These are phyloP conservation scores for Halocynthia aurantium DNA, from an alignment of 23 tunicate species.

Conservation along the genomic window DNA sequence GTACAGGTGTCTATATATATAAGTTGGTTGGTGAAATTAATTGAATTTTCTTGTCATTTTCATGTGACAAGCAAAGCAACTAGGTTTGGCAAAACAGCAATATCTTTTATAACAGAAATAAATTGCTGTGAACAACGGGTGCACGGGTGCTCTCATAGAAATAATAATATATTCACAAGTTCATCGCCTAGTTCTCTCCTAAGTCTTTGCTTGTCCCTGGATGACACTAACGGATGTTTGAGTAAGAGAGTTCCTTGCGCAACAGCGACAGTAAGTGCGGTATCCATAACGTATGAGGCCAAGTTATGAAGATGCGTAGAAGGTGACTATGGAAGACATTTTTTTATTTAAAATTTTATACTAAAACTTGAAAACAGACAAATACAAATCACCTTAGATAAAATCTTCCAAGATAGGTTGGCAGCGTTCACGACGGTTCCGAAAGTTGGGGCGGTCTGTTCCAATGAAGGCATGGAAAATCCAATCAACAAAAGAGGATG, in stretches of 20 bases:
- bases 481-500: constrained; percentile 51
- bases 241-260: constrained; percentile 70
- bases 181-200: constrained; percentile 77
- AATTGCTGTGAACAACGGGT: neutral
- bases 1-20: no score
- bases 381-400: constrained; percentile 10
- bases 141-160: neutral
- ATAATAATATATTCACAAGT: constrained; percentile 28
- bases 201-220: constrained; percentile 67
- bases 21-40: no score
- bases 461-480: constrained; percentile 63
- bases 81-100: no score
- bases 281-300: constrained; percentile 39
- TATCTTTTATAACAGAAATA: no score
- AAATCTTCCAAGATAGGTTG: constrained; percentile 37
- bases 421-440: constrained; percentile 81
- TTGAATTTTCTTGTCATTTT: neutral
- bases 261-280: constrained; percentile 49
- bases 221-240: constrained; percentile 52
- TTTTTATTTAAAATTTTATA: neutral
- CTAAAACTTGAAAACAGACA: neutral
- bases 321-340: neutral
- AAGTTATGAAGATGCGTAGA: constrained; percentile 9
- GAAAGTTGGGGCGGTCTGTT: constrained; percentile 60
- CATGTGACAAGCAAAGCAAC: no score